Evolutionary conservation across 2,113 vertebrate species (phyloP).

Genomic region (Thamnaconus septentrionalis): DNA sequence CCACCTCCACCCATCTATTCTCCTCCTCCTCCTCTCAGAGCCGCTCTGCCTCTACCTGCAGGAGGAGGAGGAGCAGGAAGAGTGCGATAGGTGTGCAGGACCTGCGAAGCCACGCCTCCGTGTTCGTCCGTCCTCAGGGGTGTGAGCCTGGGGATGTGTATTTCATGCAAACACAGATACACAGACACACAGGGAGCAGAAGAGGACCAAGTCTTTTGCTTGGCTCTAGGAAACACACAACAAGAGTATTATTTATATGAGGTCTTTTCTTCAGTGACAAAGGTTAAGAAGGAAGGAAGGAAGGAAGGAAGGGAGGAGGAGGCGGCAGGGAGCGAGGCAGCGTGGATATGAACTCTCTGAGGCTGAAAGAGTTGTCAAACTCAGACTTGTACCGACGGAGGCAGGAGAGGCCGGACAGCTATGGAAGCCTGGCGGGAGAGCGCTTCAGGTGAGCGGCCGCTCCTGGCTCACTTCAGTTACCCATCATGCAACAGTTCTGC

Average conservation of each 20-base stretch:
- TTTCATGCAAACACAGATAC: too few species aligned
- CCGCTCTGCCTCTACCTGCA: conserved; percentile 53
- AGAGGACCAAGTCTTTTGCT: too few species aligned
- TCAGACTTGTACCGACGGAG: conserved; percentile 92
- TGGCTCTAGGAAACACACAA: too few species aligned
- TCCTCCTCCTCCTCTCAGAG: not conserved
- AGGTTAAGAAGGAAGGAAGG: conserved; percentile 5
- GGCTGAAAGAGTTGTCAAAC: conserved; percentile 90
- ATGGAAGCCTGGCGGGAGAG: conserved; percentile 74
- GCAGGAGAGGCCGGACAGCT: conserved; percentile 87
- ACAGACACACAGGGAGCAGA: not conserved
- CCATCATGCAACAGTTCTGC: too few species aligned
- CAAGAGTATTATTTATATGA: not conserved
- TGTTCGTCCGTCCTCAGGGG: conserved; percentile 69
- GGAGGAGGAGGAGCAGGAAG: conserved; percentile 36
- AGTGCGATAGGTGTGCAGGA: conserved; percentile 76
- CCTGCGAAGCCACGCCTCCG: conserved; percentile 73
- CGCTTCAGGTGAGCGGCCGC: conserved; percentile 81
- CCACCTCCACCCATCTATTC: not conserved
- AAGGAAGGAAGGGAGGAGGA: conserved; percentile 35
- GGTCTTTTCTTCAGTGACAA: not conserved
- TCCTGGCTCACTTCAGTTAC: too few species aligned
- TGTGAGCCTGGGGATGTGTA: conserved; percentile 77
- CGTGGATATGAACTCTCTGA: conserved; percentile 87
- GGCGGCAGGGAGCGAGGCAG: conserved; percentile 59